A percentile compares a stretch with the other conserved stretches of the same genome.
Evolutionary conservation across 1,140 invertebrate species (phyloP).

Genomic region (Cryptotermes secundus): DNA sequence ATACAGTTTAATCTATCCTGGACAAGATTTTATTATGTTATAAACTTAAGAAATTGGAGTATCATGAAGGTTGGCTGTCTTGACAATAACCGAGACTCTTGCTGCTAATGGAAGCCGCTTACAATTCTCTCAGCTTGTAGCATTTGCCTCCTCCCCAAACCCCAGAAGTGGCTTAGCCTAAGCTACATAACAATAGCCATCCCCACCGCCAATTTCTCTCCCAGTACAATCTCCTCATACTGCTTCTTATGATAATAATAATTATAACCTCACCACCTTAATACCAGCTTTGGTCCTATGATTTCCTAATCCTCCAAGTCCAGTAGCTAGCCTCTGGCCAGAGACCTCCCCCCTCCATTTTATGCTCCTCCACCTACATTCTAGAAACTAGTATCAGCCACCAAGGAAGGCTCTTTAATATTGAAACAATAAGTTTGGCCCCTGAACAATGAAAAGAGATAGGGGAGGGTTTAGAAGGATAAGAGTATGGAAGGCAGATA

Average conservation of each 20-base stretch:
- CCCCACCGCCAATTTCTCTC: background rate
- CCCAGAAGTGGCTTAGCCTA: constrained; percentile 32
- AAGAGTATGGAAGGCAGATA: background rate
- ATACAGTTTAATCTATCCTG: too few species aligned
- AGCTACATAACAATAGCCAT: constrained; percentile 32
- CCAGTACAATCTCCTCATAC: constrained; percentile 1
- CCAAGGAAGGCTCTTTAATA: constrained; percentile 29
- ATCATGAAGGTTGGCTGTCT: background rate
- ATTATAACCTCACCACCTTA: constrained; percentile 26
- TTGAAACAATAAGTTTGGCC: constrained; percentile 34
- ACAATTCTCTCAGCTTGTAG: background rate
- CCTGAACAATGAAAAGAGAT: constrained; percentile 29
- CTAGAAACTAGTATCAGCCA: background rate
- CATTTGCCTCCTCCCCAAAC: constrained; percentile 4
- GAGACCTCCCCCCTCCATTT: background rate
- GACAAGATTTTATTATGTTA: too few species aligned
- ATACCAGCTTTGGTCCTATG: constrained; percentile 29
- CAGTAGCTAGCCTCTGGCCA: constrained; percentile 13
- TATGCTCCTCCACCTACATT: background rate
- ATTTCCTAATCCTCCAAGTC: constrained; percentile 34
- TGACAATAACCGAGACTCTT: background rate
- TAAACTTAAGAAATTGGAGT: too few species aligned
- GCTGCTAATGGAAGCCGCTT: background rate
- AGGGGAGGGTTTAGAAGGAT: background rate
- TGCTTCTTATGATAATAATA: constrained; percentile 29